A percentile compares a stretch with the other conserved stretches of the same genome.
Conservation (phyloP, 2,113 vertebrate species). For the Thalassoma bifasciatum region DNA sequence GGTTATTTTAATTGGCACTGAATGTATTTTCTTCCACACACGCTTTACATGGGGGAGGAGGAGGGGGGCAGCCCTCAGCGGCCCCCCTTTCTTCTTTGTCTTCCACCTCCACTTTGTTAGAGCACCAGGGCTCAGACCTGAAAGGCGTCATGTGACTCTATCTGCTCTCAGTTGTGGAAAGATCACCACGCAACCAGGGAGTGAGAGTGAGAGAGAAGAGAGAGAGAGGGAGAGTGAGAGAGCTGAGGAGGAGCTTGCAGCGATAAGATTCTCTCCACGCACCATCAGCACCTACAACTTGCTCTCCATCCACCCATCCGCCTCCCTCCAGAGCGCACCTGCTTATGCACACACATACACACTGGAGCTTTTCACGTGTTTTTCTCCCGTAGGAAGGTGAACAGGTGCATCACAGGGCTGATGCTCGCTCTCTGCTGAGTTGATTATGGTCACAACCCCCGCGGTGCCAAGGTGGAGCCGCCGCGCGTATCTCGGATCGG, state of each 20-base stretch:
- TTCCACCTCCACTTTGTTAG: slow-evolving; percentile 36
- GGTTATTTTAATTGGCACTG: too few species aligned
- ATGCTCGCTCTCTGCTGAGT: slow-evolving; percentile 54
- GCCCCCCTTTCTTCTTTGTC: slow-evolving; percentile 43
- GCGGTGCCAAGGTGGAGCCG: slow-evolving; percentile 84
- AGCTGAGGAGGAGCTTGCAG: slow-evolving; percentile 71
- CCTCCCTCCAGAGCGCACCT: slow-evolving; percentile 7
- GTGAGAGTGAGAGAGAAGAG: too few species aligned
- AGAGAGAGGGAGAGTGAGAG: slow-evolving; percentile 14
- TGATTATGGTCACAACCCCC: slow-evolving; percentile 82
- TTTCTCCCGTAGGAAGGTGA: slow-evolving; percentile 32
- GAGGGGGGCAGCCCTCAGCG: neutral
- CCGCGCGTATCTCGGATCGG: slow-evolving; percentile 86
- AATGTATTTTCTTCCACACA: neutral
- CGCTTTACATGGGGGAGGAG: neutral
- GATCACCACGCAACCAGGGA: slow-evolving; percentile 66
- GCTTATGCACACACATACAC: neutral
- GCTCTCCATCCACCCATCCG: slow-evolving; percentile 39
- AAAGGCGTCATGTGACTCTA: slow-evolving; percentile 78
- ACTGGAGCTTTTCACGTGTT: neutral
- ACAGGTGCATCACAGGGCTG: slow-evolving; percentile 54
- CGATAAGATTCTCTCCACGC: slow-evolving; percentile 62
- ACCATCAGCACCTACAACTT: slow-evolving; percentile 74
- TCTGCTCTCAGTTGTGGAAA: slow-evolving; percentile 71
- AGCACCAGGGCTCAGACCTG: slow-evolving; percentile 56